Conservation (phyloP, 2,888 invertebrate species). For the Stramonita haemastoma region DNA sequence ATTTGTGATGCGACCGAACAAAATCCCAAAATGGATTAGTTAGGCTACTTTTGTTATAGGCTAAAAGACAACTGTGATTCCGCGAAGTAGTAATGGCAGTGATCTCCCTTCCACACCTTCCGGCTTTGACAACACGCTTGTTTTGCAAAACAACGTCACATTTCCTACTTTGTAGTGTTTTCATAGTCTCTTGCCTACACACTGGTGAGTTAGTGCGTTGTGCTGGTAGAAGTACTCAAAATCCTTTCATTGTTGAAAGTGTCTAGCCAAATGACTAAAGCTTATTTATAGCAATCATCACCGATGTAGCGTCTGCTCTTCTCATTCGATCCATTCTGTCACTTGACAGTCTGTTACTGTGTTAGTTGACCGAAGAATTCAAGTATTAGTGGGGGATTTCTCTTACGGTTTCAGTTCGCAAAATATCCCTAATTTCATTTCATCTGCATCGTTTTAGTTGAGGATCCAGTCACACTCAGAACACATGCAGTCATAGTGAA, state of each 20-base stretch:
- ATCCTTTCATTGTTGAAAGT: neutral
- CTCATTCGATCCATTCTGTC: too few species aligned
- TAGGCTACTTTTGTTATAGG: neutral
- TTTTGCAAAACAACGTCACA: neutral
- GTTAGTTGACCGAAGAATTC: too few species aligned
- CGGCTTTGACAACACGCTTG: constrained; percentile 6
- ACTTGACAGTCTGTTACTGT: too few species aligned
- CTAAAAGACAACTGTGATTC: neutral
- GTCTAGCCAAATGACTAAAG: neutral
- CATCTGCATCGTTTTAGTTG: too few species aligned
- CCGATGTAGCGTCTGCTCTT: neutral
- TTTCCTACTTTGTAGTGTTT: neutral
- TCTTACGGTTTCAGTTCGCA: too few species aligned
- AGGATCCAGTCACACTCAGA: too few species aligned
- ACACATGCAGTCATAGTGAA: too few species aligned
- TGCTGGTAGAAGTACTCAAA: neutral
- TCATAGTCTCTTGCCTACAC: neutral
- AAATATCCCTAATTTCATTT: too few species aligned
- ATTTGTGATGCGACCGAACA: too few species aligned
- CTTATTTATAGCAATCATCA: neutral
- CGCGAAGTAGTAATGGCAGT: neutral
- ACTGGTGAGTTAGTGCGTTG: neutral
- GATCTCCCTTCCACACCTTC: neutral
- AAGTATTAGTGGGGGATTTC: too few species aligned
- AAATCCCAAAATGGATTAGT: too few species aligned